phyloP scores from a whole-genome alignment of 2,888 invertebrate genomes.

The Tiphia femorata region DNA sequence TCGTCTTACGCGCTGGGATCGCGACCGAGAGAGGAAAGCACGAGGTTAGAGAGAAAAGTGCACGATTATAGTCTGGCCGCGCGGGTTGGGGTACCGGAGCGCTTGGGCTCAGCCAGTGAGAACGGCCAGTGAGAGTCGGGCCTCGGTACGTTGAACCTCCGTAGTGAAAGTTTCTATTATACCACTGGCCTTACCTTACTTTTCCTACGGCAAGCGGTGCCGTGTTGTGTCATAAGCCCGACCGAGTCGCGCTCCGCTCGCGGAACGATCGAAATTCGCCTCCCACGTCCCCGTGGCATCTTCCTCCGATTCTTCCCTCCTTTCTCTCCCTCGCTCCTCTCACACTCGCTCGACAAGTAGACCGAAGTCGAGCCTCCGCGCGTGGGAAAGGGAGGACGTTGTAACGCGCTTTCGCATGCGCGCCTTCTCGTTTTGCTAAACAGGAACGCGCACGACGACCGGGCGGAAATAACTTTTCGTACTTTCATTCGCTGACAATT shows the following conservation, averaged over 20 bases:
- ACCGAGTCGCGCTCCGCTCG: constrained; percentile 14
- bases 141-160: constrained; percentile 66
- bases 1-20: neutral
- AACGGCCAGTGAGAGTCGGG: constrained; percentile 61
- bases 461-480: too few species aligned
- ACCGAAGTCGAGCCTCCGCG: too few species aligned
- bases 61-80: neutral
- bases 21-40: neutral
- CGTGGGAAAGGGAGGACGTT: too few species aligned
- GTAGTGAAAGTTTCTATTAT: constrained; percentile 70
- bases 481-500: too few species aligned
- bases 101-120: constrained; percentile 42
- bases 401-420: too few species aligned
- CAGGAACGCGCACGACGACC: too few species aligned
- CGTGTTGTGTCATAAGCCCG: constrained; percentile 63
- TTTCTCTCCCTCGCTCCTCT: too few species aligned
- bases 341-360: too few species aligned
- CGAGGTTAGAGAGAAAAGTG: neutral
- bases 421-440: too few species aligned
- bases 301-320: too few species aligned
- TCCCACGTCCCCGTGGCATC: constrained; percentile 2
- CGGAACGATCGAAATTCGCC: constrained; percentile 32
- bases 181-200: constrained; percentile 69
- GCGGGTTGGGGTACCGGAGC: neutral
- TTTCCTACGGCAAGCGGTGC: constrained; percentile 63